These are phyloP conservation scores for Uropsilus gracilis DNA, from an alignment of 2,113 vertebrate genomes.

Conservation along the genomic window DNA sequence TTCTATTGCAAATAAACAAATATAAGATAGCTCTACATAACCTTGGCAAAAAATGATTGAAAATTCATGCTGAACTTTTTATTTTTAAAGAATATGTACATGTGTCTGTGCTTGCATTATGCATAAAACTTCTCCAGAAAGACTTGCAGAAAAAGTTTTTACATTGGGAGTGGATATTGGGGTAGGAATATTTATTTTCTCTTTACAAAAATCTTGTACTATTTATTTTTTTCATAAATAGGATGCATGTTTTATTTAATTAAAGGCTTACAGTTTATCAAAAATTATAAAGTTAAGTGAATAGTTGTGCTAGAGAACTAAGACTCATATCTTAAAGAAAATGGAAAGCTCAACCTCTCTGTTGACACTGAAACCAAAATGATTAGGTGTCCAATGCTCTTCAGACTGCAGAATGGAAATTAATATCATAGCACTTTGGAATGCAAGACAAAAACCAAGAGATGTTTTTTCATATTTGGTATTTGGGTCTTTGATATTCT, in stretches of 20 bases:
- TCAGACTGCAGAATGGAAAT: slow-evolving; percentile 48
- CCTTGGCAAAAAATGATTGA: background rate
- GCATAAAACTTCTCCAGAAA: background rate
- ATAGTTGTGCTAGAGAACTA: background rate
- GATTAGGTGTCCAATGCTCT: slow-evolving; percentile 29
- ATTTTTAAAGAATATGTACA: background rate
- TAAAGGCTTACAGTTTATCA: background rate
- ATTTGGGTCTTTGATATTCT: background rate
- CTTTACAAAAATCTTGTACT: slow-evolving; percentile 25
- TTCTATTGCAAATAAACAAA: background rate
- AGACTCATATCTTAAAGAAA: slow-evolving; percentile 11
- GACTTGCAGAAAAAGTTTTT: background rate
- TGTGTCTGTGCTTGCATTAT: background rate
- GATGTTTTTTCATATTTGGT: too few relatives aligned
- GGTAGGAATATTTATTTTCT: background rate
- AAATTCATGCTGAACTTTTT: background rate
- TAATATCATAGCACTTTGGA: slow-evolving; percentile 1
- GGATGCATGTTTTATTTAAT: background rate
- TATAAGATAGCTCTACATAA: background rate
- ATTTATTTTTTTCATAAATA: slow-evolving; percentile 44
- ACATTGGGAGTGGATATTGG: background rate
- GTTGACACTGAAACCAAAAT: background rate
- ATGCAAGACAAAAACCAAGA: background rate
- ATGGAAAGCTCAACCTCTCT: slow-evolving; percentile 33
- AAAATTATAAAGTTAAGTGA: slow-evolving; percentile 24